Evolutionary conservation across 2,797 vertebrate genomes (phyloP).

Genomic region (Adelosebastes latens): DNA sequence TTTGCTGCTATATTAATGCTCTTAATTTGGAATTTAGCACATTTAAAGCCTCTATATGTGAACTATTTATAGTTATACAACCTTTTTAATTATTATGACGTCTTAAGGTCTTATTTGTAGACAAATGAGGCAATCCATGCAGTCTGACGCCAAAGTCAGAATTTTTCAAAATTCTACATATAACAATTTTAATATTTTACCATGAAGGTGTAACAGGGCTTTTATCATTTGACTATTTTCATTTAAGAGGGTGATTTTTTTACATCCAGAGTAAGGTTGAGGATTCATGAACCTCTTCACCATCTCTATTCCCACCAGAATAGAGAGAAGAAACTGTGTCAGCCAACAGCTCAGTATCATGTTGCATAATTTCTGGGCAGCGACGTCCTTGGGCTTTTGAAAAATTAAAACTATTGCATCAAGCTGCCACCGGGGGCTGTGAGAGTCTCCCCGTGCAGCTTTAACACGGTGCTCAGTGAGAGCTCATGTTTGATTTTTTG

Average conservation of each 20-base stretch:
- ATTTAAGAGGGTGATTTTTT: neutral
- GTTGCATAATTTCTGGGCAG: constrained; percentile 28
- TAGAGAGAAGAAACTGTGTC: constrained; percentile 16
- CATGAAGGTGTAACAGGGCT: neutral
- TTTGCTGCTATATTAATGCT: too few species aligned
- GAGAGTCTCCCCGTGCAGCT: neutral
- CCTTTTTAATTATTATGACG: too few species aligned
- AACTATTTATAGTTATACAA: too few species aligned
- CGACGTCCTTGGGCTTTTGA: constrained; percentile 9
- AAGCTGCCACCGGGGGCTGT: neutral
- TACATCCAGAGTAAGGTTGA: neutral
- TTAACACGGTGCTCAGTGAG: neutral
- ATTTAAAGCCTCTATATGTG: too few species aligned
- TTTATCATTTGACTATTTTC: neutral
- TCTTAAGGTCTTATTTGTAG: too few species aligned
- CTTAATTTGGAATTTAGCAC: too few species aligned
- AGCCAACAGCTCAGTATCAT: neutral
- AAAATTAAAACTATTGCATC: constrained; percentile 5
- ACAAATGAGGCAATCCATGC: neutral
- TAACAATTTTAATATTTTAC: neutral
- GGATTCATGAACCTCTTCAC: neutral
- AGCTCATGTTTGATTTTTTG: neutral
- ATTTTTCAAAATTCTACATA: neutral
- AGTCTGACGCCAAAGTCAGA: neutral
- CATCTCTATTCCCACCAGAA: neutral